Evolutionary conservation across 2,113 vertebrate species (phyloP), one percentile per base, ranked within the genome.

Genomic region (Oncorhynchus tshawytscha): DNA sequence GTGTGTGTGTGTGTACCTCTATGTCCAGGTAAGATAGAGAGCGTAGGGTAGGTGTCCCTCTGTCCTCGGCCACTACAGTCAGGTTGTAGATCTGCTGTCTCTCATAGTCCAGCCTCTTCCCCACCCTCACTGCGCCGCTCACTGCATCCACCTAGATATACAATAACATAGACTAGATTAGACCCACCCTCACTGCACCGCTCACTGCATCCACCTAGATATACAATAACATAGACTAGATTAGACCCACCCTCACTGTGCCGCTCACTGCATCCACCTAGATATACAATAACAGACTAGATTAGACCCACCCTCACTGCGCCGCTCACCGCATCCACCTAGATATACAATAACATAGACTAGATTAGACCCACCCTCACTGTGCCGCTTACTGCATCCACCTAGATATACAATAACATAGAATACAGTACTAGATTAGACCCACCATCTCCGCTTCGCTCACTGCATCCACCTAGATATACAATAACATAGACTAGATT

Each of bases 31-130:
- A 98, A 4, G 97, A 98, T 77, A 95, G 89, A 0, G 95, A 97
- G 4, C 92, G 94, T 8, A 98, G 93, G 57, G 94, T 93, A 0
- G 96, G 96, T 0, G 91, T 85, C 2, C 97, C 97, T 81, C 95
- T 94, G 90, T 99, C 98, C 82, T 97, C 95, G 6, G 97, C 97
- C 0, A 95, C 87, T 34, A 99, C 89, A 0, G 96, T 97, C 69
- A 99, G 86, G 87, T 99, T 98, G 85, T 96, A 99, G 85, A 99
- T 96, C 81, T 96, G 96, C 31, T 97, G 96, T 60, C 95, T 97
- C 87, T 99, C 98, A 0, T 96, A 99, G 85, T 99, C 97, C 0
- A 99, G 91, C 75, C 96, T 95, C 79, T 93, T 97, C 83, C 91
- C 93, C 67, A 99, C 86, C 77, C 95, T 96, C 78, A 99, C 92